Evolutionary conservation across 1,140 invertebrate genomes (phyloP).

Genomic region (Hirudo medicinalis): DNA sequence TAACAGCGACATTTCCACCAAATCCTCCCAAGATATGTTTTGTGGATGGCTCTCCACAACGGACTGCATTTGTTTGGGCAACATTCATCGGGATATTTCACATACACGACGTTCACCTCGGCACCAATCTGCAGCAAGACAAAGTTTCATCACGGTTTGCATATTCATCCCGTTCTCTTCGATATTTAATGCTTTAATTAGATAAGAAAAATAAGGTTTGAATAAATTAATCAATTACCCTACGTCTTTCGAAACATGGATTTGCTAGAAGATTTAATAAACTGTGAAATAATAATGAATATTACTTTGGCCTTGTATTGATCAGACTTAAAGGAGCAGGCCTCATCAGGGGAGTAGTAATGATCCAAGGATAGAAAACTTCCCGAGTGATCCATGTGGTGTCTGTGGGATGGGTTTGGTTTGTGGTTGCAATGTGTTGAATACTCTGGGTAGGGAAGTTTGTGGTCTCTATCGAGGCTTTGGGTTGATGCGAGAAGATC

Average conservation of each 20-base stretch:
- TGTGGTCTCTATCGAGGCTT: slow-evolving; percentile 2
- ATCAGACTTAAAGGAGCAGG: too few relatives aligned
- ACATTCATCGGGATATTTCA: slow-evolving; percentile 69
- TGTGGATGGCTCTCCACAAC: slow-evolving; percentile 24
- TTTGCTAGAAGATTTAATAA: not conserved
- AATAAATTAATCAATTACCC: not conserved
- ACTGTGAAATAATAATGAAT: too few relatives aligned
- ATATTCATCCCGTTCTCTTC: too few relatives aligned
- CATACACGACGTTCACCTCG: slow-evolving; percentile 29
- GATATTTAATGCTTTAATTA: not conserved
- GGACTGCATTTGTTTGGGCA: slow-evolving; percentile 48
- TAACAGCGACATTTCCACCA: slow-evolving; percentile 82
- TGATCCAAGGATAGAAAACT: slow-evolving; percentile 9
- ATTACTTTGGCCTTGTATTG: too few relatives aligned
- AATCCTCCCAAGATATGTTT: slow-evolving; percentile 72
- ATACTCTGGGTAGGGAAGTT: not conserved
- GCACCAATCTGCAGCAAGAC: not conserved
- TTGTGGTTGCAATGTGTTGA: not conserved
- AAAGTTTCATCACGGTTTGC: too few relatives aligned
- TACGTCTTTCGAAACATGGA: not conserved
- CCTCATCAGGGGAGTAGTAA: not conserved
- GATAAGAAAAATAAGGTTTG: not conserved
- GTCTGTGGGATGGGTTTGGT: not conserved
- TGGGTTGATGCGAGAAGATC: not conserved
- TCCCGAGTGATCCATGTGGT: not conserved